Evolutionary conservation across 2,888 invertebrate genomes (phyloP), one percentile per base, ranked within the genome.

Genomic region (Drosophila pseudotalamancana): DNA sequence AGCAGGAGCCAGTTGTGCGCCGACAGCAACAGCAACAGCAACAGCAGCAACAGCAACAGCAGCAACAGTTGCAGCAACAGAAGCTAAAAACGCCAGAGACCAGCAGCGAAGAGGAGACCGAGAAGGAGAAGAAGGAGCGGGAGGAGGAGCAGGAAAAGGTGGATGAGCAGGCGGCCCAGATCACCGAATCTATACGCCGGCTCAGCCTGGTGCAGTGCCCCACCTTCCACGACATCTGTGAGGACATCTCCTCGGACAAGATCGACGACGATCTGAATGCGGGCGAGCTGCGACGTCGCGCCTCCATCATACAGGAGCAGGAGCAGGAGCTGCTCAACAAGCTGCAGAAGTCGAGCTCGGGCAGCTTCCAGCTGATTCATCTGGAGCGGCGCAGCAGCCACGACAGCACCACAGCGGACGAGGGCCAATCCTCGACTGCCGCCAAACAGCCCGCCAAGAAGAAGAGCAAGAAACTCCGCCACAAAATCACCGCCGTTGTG

Each of bases 191-290:
- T 2, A 82, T 90, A 14, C 82, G 90, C 2, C 88, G 91, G 0
- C 71, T 90, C 29, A 92, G 91, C 31, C 73, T 91, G 23, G 86
- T 90, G 14, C 90, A 90, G 57, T 90, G 89, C 29, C 92, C 93
- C 1, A 93, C 92, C 35, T 93, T 93, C 78, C 93, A 93, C 65
- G 93, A 93, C 53, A 93, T 93, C 48, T 93, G 93, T 66, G 90
- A 91, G 64, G 93, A 92, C 23, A 93, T 93, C 32, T 93, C 93
- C 0, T 92, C 92, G 0, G 93, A 93, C 51, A 91, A 91, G 48
- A 92, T 92, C 25, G 90, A 92, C 56, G 93, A 93, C 70, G 93
- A 93, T 72, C 77, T 93, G 27, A 93, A 93, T 88, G 93, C 93
- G 0, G 93, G 93, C 0, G 93, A 92, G 62, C 88, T 93, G 40